Evolutionary conservation across 2,888 invertebrate species (phyloP).

Genomic region (Crocallis elinguaria): DNA sequence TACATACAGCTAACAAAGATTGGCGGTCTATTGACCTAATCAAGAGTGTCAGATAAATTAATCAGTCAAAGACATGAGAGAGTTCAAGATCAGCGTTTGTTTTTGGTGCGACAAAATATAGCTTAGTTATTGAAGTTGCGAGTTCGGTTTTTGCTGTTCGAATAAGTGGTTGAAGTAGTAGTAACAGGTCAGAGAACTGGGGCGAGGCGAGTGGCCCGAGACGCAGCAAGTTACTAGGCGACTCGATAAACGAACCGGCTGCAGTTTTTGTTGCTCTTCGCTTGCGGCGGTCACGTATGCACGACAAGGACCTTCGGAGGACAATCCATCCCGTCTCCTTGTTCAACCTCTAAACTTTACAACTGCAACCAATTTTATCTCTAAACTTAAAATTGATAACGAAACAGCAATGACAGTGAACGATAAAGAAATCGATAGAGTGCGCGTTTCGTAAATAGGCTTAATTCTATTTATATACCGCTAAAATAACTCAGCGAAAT

Average conservation of each 20-base stretch:
- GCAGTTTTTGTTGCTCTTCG: slow-evolving; percentile 48
- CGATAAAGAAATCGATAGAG: slow-evolving; percentile 30
- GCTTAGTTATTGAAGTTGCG: not conserved
- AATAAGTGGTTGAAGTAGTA: slow-evolving; percentile 31
- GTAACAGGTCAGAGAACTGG: slow-evolving; percentile 39
- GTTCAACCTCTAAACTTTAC: slow-evolving; percentile 3
- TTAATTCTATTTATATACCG: slow-evolving; percentile 17
- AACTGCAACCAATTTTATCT: slow-evolving; percentile 1
- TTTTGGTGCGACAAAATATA: slow-evolving; percentile 29
- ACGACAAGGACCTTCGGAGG: slow-evolving; percentile 41
- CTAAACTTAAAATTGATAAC: slow-evolving; percentile 6
- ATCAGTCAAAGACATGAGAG: slow-evolving; percentile 36
- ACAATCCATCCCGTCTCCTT: slow-evolving; percentile 30
- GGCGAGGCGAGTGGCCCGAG: slow-evolving; percentile 29
- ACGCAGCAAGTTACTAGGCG: slow-evolving; percentile 18
- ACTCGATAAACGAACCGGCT: slow-evolving; percentile 20
- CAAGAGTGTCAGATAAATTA: slow-evolving; percentile 31
- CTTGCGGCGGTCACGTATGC: slow-evolving; percentile 51
- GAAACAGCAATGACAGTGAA: slow-evolving; percentile 23
- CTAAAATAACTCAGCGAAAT: slow-evolving; percentile 28
- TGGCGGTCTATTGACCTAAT: slow-evolving; percentile 11
- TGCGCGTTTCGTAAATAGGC: not conserved
- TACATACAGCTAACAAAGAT: not conserved
- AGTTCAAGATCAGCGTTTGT: slow-evolving; percentile 38
- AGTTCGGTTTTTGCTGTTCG: slow-evolving; percentile 30